phyloP scores from a whole-genome alignment of 2,797 vertebrate species.

The Phoxinus dragarum region DNA sequence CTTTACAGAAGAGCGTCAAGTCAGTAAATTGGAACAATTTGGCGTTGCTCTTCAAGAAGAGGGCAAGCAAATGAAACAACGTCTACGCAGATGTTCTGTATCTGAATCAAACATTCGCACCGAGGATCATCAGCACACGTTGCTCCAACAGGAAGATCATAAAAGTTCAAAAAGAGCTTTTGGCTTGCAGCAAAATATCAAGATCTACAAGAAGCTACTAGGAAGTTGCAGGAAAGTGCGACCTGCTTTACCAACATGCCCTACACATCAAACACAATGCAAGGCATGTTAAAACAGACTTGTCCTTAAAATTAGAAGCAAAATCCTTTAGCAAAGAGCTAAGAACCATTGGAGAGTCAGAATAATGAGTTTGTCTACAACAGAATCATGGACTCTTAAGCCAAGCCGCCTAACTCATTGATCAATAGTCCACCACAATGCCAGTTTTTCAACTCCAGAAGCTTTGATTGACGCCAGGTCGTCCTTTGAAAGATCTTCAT shows the following conservation, averaged over 20 bases:
- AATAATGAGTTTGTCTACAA: conserved; percentile 21
- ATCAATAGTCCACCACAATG: conserved; percentile 30
- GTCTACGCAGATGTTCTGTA: conserved; percentile 11
- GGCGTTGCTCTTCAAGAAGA: conserved; percentile 47
- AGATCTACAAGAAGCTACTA: conserved; percentile 50
- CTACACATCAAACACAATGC: neutral
- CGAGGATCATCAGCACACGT: conserved; percentile 18
- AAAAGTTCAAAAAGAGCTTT: conserved; percentile 56
- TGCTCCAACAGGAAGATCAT: conserved; percentile 48
- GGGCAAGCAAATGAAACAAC: conserved; percentile 25
- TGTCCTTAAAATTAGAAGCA: conserved; percentile 12
- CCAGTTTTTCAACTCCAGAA: conserved; percentile 33
- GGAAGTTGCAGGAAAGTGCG: conserved; percentile 41
- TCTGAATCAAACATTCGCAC: conserved; percentile 28
- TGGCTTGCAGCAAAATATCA: conserved; percentile 51
- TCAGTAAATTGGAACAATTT: conserved; percentile 36
- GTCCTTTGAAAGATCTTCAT: conserved; percentile 44
- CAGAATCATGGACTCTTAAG: conserved; percentile 18
- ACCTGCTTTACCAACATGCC: conserved; percentile 46
- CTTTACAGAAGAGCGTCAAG: conserved; percentile 55
- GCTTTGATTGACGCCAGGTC: conserved; percentile 43
- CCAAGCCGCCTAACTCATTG: conserved; percentile 25
- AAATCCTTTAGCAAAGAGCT: too few species aligned
- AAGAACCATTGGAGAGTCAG: too few species aligned
- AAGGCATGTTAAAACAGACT: conserved; percentile 39